Base-by-base conservation (phyloP, 2,113 vertebrate genomes). In the Brachyistius frenatus region DNA sequence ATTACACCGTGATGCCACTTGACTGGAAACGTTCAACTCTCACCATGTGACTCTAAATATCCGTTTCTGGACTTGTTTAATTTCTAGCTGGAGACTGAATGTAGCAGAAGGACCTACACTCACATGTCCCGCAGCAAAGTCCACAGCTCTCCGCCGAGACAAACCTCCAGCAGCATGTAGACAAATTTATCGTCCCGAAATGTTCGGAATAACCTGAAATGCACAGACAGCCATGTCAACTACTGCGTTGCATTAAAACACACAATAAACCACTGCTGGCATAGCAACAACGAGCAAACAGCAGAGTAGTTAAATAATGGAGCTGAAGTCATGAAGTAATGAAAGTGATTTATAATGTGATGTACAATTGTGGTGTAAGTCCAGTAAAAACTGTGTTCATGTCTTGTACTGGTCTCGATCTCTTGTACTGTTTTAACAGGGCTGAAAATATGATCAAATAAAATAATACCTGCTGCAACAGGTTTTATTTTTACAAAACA, bases 111-210 rank as follows among this genome's bases (percentile, higher is more conserved):
- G 44, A 91, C 78, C 66, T 86, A 80, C 79, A 94, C 95, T 96
- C 95, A 99, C 97, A 96, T 97, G 94, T 99, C 97, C 74, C 97
- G 95, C 57, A 98, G 92, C 55, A 97, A 93, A 79, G 96, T 97
- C 97, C 97, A 98, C 4, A 99, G 56, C 56, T 99, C 97, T 35
- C 97, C 97, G 57, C 97, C 97, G 44, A 99, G 94, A 91, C 97
- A 99, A 55, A 89, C 97, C 83, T 99, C 97, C 78, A 99, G 91
- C 37, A 99, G 95, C 96, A 98, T 95, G 89, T 98, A 99, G 0
- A 98, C 96, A 10, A 94, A 97, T 60, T 97, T 98, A 54, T 84
- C 93, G 49, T 98, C 97, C 70, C 96, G 96, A 88, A 98, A 99
- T 0, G 97, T 98, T 52, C 96, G 93, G 75, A 97, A 98, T 5